These are phyloP conservation scores for Pedionomus torquatus DNA, from an alignment of 2,113 vertebrate species.

Conservation along the genomic window DNA sequence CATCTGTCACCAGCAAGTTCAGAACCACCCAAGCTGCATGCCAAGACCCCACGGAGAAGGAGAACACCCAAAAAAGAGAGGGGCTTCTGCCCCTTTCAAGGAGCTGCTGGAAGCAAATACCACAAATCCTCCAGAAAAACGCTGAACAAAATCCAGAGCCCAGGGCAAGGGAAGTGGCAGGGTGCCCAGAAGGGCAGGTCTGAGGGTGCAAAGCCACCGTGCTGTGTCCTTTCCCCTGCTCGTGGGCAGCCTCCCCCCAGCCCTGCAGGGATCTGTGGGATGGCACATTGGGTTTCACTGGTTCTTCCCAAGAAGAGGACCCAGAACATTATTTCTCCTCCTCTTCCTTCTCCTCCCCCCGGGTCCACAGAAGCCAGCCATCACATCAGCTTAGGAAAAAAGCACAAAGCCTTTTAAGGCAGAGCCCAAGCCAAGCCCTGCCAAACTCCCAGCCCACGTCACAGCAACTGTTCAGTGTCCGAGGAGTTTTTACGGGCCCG, in stretches of 20 bases:
- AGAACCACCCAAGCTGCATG: accelerated
- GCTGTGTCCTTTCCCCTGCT: background rate
- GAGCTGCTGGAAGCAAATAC: accelerated
- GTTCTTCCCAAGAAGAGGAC: background rate
- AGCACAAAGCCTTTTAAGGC: background rate
- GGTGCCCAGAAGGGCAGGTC: too few relatives aligned
- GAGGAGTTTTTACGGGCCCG: accelerated
- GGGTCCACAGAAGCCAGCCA: background rate
- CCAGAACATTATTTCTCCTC: accelerated
- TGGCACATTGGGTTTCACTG: background rate
- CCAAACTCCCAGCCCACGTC: background rate
- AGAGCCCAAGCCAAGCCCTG: background rate
- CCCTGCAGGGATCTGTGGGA: background rate
- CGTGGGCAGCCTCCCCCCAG: accelerated
- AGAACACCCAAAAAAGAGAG: background rate
- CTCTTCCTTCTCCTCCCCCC: too few relatives aligned
- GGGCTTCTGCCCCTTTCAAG: background rate
- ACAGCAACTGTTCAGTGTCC: background rate
- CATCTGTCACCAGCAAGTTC: accelerated
- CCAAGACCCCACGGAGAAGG: accelerated
- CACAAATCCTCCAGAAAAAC: background rate
- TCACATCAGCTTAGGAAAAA: accelerated
- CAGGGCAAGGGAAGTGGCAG: accelerated
- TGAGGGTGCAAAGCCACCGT: accelerated
- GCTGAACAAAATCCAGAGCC: accelerated